These are phyloP conservation scores for Blastobasis lacticolella DNA, from an alignment of 2,888 invertebrate genomes.

Conservation along the genomic window DNA sequence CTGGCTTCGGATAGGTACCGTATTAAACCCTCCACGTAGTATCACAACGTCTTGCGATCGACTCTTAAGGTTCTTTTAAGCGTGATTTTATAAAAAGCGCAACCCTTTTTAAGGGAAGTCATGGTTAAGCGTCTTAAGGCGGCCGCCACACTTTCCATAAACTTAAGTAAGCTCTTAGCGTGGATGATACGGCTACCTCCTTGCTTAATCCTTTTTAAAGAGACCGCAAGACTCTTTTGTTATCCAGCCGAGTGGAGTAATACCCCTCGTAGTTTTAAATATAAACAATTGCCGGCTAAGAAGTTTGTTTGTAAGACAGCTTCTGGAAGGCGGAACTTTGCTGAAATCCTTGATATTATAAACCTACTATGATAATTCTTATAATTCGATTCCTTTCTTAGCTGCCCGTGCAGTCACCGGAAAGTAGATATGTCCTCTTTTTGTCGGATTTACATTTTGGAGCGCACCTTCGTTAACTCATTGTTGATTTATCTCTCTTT, in stretches of 20 bases:
- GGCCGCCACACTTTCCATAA: constrained; percentile 64
- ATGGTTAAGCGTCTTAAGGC: constrained; percentile 60
- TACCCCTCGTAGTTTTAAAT: constrained; percentile 41
- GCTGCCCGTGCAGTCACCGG: constrained; percentile 20
- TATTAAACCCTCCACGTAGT: constrained; percentile 48
- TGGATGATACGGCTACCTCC: constrained; percentile 64
- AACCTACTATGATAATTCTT: neutral
- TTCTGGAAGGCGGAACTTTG: constrained; percentile 46
- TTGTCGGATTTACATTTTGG: neutral
- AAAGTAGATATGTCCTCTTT: constrained; percentile 12
- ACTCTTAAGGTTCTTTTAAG: constrained; percentile 45
- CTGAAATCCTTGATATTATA: constrained; percentile 6
- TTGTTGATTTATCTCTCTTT: constrained; percentile 12
- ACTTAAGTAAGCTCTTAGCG: constrained; percentile 66
- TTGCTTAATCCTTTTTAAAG: constrained; percentile 63
- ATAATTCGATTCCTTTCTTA: constrained; percentile 10
- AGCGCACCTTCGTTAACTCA: constrained; percentile 2
- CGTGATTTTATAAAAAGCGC: constrained; percentile 67
- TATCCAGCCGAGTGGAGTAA: constrained; percentile 55
- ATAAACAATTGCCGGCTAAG: constrained; percentile 56
- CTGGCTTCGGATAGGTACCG: constrained; percentile 36
- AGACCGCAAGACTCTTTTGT: constrained; percentile 61
- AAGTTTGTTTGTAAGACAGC: constrained; percentile 43
- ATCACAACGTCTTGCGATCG: constrained; percentile 51
- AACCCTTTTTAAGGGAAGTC: constrained; percentile 68